Percentiles rank a stretch among this genome's conserved stretches.
Conservation (phyloP, 2,888 invertebrate species). For the Petrolisthes manimaculis region DNA sequence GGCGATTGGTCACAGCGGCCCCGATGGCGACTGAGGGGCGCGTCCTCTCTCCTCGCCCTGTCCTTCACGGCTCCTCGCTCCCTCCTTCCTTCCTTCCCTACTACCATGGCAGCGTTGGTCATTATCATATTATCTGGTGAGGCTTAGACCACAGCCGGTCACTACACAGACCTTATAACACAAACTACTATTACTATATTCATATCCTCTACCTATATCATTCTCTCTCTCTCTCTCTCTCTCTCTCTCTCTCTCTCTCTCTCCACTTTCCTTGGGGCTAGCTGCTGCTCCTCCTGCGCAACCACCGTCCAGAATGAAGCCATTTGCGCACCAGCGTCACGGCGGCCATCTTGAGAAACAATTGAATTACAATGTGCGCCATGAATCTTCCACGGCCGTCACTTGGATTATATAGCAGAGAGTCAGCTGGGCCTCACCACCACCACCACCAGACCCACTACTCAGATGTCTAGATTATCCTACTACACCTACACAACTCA, state of each 20-base stretch:
- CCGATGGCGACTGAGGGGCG: neutral
- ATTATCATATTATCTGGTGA: neutral
- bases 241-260: conserved; percentile 16
- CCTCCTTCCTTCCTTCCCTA: neutral
- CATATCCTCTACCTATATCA: neutral
- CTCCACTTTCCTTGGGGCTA: conserved; percentile 6
- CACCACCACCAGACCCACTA: too few species aligned
- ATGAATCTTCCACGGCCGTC: conserved; percentile 59
- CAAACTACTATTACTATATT: neutral
- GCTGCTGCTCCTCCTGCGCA: neutral
- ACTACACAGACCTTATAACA: too few species aligned
- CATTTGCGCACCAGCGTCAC: conserved; percentile 54
- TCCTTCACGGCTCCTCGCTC: neutral
- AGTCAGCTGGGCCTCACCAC: neutral
- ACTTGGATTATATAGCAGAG: conserved; percentile 47
- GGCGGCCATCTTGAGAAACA: conserved; percentile 61
- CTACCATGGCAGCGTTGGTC: neutral
- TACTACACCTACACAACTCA: neutral
- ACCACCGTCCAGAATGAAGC: conserved; percentile 24
- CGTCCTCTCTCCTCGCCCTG: neutral
- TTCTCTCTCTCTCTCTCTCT: conserved; percentile 16
- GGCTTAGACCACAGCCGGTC: neutral
- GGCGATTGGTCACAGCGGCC: conserved; percentile 36
- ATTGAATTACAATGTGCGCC: conserved; percentile 59
- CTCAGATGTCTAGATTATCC: conserved; percentile 43